Base-by-base conservation (phyloP, 35 echinoderm and acorn worm species). In the Acanthaster planci region DNA sequence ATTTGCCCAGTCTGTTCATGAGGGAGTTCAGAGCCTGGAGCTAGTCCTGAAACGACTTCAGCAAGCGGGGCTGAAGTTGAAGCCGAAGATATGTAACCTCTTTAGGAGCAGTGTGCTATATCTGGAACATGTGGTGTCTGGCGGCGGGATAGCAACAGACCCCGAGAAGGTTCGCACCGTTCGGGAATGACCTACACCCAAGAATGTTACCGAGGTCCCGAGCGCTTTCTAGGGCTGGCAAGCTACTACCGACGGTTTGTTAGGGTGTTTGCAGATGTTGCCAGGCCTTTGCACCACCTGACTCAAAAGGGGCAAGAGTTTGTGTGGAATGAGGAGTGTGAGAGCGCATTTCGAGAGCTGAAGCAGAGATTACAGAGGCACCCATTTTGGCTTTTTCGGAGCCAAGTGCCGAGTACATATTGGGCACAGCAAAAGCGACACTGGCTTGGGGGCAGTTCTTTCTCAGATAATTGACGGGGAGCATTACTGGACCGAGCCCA, bases 381-480 rank as follows among this genome's bases (percentile, higher is more conserved):
- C 84, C 85, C 1, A 67, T 92, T 1, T 37, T 92, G 14, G 80
- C 78, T 1, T 92, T 58, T 39, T 85, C 84, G 12, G 32, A 83
- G 17, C 27, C 77, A 10, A 52, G 34, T 10, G 59, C 16, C 2
- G 34, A 40, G 21, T 83, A 83, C 51, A 82, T 92, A 8, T 38
- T 92, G 7, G 90, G 84, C 52, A 87, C 90, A 19, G 90, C 37
- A 80, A 84, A 15, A 87, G 84, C 38, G 76, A 82, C 9, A 36
- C 38, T 78, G 90, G 40, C 32, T 37, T 87, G 8, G 90, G 90
- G 0, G 90, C 35, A 18, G 85, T 84, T 0, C 51, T 87, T 14
- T 87, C 90, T 4, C 85, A 92, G 79, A n/a, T 87, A 7, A 58
- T 87, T 18, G 78, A 83, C 37, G 90, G 90, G 39, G 22, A n/a